A percentile compares a stretch with the other conserved stretches of the same genome.
phyloP scores from a whole-genome alignment of 2,888 invertebrate genomes.

The Bruchidius siliquastri region DNA sequence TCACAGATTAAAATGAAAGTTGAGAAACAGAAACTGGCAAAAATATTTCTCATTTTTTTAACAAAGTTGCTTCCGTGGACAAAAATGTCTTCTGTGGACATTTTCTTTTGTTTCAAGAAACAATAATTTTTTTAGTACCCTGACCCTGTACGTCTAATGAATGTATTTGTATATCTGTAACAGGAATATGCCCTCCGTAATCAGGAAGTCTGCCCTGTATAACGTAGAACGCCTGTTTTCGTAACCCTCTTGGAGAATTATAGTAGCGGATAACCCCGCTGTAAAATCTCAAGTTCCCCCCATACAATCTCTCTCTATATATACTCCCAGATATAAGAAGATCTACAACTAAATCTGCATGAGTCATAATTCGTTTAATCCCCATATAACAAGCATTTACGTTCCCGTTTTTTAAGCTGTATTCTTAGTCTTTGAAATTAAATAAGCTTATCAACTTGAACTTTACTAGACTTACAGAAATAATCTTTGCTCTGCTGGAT shows the following conservation, averaged over 20 bases:
- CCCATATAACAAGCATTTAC: constrained; percentile 47
- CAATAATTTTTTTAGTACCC: too few species aligned
- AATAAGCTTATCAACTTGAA: constrained; percentile 38
- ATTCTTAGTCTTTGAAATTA: constrained; percentile 40
- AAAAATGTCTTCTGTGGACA: too few species aligned
- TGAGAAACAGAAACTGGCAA: too few species aligned
- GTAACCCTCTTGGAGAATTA: not conserved
- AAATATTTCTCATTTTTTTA: too few species aligned
- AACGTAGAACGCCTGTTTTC: not conserved
- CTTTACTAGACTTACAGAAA: constrained; percentile 35
- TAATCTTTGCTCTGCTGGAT: constrained; percentile 25
- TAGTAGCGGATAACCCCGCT: constrained; percentile 37
- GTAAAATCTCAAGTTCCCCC: constrained; percentile 33
- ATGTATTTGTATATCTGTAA: too few species aligned
- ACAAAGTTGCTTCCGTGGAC: too few species aligned
- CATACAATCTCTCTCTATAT: constrained; percentile 34
- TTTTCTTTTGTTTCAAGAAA: too few species aligned
- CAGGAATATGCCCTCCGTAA: too few species aligned
- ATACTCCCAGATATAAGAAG: constrained; percentile 41
- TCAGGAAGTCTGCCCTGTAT: not conserved
- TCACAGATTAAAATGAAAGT: too few species aligned
- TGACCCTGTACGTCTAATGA: too few species aligned
- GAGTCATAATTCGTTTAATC: constrained; percentile 48
- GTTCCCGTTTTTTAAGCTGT: constrained; percentile 36
- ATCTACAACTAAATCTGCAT: constrained; percentile 42